Evolutionary conservation across 2,797 vertebrate genomes (phyloP).

Genomic region (Pteropus rufus): DNA sequence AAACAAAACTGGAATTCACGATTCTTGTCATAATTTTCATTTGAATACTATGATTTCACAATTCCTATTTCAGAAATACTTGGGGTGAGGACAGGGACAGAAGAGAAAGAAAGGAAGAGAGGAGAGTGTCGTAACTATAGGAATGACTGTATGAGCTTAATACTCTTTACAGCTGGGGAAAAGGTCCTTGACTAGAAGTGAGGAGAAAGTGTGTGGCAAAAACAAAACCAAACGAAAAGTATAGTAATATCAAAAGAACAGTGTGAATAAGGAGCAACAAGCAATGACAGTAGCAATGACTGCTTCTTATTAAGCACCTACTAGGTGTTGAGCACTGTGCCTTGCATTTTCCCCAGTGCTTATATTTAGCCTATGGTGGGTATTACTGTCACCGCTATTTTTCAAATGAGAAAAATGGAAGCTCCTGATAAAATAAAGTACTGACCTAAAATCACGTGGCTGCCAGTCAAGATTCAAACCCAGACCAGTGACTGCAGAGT

Average conservation of each 20-base stretch:
- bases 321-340: not conserved
- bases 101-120: not conserved
- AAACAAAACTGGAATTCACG: not conserved
- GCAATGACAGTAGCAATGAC: too few relatives aligned
- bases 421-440: not conserved
- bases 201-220: not conserved
- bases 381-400: not conserved
- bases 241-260: not conserved
- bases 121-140: not conserved
- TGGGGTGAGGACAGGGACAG: not conserved
- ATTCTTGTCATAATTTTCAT: not conserved
- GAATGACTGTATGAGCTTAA: not conserved
- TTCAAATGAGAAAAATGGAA: not conserved
- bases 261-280: not conserved
- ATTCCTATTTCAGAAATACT: not conserved
- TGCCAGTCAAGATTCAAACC: not conserved
- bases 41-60: not conserved
- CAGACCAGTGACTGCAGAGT: not conserved
- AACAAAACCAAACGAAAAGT: not conserved
- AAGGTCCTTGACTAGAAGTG: not conserved
- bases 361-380: not conserved
- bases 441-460: not conserved
- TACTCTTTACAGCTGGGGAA: not conserved
- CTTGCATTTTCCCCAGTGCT: fast-evolving
- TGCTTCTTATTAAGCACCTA: not conserved